Base-by-base conservation (phyloP, 2,888 invertebrate species). In the Xestia ashworthii region DNA sequence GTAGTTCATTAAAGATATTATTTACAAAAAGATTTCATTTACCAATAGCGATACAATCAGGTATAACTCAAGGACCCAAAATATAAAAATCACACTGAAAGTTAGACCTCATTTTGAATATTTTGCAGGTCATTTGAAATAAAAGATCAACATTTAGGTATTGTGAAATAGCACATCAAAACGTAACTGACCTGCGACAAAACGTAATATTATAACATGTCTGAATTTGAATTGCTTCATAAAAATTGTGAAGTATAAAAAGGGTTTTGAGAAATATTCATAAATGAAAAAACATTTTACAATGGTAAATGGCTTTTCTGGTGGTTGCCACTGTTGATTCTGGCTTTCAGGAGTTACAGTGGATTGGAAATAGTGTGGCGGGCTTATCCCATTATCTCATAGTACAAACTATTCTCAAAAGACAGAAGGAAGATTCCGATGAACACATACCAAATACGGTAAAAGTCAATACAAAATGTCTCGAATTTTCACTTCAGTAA, bases 91-190 rank as follows among this genome's bases (percentile, higher is more conserved):
- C 3, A n/a, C 25, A 41, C 65, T 79, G 70, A 82, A 79, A 83
- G 67, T 58, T 22, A 44, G 71, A 55, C 80, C 77, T 83, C 44
- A 75, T 38, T 44, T 66, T 1, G 9, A 72, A 66, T 75, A 68
- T 62, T 53, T 60, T 60, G 25, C 50, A 25, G 74, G 70, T 77
- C 50, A 55, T 60, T 73, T 58, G 25, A 32, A 66, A 58, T 74
- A 60, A 76, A 79, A 74, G 38, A 81, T 64, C 65, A 62, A 78
- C 58, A 44, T 32, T 22, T 68, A 32, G 3, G 32, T 32, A 62
- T 80, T 81, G 73, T 69, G 78, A 74, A 77, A 82, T 66, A 64
- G n/a, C 1, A 62, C 83, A 76, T 77, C 68, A 66, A 71, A 82
- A 60, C 68, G 73, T 78, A 41, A 3, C 41, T 22, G 72, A 41